phyloP scores from a whole-genome alignment of 2,888 invertebrate genomes.

The Xestobium rufovillosum region DNA sequence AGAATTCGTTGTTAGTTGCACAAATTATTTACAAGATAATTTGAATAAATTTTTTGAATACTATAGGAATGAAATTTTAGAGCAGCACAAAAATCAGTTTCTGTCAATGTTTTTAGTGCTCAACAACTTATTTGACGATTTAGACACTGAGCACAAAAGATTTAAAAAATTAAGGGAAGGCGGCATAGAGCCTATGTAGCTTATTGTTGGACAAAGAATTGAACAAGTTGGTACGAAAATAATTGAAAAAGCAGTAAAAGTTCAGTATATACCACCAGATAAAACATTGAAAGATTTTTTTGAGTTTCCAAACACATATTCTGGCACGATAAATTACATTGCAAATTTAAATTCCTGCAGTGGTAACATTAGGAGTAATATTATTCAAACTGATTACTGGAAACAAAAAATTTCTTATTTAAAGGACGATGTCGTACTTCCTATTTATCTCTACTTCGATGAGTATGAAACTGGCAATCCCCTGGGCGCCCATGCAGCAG shows the following conservation, averaged over 20 bases:
- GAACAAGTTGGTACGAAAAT: constrained; percentile 4
- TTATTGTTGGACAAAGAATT: constrained; percentile 9
- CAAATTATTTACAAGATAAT: not conserved
- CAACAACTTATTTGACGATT: no score
- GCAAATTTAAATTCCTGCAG: constrained; percentile 5
- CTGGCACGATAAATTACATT: constrained; percentile 8
- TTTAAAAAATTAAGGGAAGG: constrained; percentile 8
- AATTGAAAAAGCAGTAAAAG: no score
- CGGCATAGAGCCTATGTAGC: constrained; percentile 6
- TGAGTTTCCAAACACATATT: constrained; percentile 9
- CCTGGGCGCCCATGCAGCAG: constrained; percentile 15
- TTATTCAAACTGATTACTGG: constrained; percentile 19
- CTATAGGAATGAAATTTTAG: no score
- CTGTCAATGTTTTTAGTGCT: no score
- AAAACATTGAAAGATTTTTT: constrained; percentile 9
- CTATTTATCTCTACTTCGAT: constrained; percentile 20
- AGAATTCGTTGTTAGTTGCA: not conserved
- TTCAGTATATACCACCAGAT: constrained; percentile 9
- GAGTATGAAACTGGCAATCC: constrained; percentile 23
- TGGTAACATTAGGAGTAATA: constrained; percentile 12
- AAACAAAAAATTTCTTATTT: constrained; percentile 11
- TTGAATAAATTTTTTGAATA: no score
- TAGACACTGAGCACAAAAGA: constrained; percentile 8
- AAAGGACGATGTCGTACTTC: constrained; percentile 11
- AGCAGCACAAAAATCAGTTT: no score